Conservation (phyloP, 2,113 vertebrate species). For the Rhombomys opimus region DNA sequence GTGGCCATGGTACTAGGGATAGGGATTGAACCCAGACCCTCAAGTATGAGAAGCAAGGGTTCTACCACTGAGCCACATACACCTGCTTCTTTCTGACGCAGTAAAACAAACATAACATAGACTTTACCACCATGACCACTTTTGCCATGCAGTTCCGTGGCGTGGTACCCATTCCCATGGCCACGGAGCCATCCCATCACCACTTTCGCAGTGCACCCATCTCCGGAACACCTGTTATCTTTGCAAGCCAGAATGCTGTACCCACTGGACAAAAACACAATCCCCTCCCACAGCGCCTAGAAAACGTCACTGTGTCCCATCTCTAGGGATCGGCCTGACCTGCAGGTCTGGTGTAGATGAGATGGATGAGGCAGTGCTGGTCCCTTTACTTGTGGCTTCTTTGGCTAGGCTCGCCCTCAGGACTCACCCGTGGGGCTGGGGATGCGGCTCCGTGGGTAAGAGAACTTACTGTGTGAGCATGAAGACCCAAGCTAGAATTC, state of each 20-base stretch:
- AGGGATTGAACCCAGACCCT: not conserved
- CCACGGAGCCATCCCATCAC: not conserved
- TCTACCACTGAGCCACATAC: not conserved
- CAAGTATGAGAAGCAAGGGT: not conserved
- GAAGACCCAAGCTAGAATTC: not conserved
- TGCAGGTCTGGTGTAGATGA: rapidly evolving
- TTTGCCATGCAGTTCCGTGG: not conserved
- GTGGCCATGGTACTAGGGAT: not conserved
- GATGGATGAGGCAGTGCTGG: rapidly evolving
- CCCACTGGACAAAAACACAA: not conserved
- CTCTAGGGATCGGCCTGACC: not conserved
- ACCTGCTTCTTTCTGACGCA: not conserved
- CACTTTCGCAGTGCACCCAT: not conserved
- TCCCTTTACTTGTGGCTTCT: not conserved
- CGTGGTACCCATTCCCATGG: not conserved
- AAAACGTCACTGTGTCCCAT: not conserved
- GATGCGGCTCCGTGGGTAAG: not conserved
- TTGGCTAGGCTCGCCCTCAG: not conserved
- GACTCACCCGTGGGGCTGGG: rapidly evolving
- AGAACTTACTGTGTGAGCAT: not conserved
- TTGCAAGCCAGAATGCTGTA: not conserved
- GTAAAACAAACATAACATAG: not conserved
- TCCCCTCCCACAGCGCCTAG: not conserved
- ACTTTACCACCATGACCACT: not conserved
- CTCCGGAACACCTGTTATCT: not conserved